These are phyloP conservation scores for Aphidius ervi DNA, from an alignment of 1,140 invertebrate species.

Conservation along the genomic window DNA sequence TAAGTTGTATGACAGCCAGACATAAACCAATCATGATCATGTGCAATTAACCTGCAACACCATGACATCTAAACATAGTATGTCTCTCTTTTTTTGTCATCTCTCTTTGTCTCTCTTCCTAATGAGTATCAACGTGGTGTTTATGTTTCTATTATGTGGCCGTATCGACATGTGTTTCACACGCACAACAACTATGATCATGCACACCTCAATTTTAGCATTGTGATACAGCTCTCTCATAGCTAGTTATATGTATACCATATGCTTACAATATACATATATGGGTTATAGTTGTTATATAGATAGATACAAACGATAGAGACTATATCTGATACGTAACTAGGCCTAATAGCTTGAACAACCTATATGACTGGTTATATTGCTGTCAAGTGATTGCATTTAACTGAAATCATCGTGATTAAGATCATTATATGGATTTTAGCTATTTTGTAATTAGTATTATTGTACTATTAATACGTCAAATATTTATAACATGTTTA, in stretches of 20 bases:
- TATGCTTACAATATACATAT: constrained; percentile 25
- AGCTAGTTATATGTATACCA: constrained; percentile 21
- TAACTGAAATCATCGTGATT: constrained; percentile 2
- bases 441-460: too few species aligned
- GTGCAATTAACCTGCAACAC: constrained; percentile 49
- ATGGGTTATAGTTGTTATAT: constrained; percentile 10
- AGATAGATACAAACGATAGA: too few species aligned
- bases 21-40: constrained; percentile 50
- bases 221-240: constrained; percentile 32
- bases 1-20: constrained; percentile 25
- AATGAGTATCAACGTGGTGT: constrained; percentile 31
- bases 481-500: too few species aligned
- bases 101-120: too few species aligned
- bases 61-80: constrained; percentile 43
- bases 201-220: constrained; percentile 30
- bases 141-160: constrained; percentile 51
- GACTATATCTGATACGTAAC: constrained; percentile 25
- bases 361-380: background rate
- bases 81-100: background rate
- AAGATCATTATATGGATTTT: background rate
- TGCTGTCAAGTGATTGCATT: constrained; percentile 6
- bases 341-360: constrained; percentile 25
- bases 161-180: constrained; percentile 48
- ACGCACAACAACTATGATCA: constrained; percentile 24
- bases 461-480: too few species aligned